Evolutionary conservation across 2,888 invertebrate genomes (phyloP).

Genomic region (Tipula vernalis): DNA sequence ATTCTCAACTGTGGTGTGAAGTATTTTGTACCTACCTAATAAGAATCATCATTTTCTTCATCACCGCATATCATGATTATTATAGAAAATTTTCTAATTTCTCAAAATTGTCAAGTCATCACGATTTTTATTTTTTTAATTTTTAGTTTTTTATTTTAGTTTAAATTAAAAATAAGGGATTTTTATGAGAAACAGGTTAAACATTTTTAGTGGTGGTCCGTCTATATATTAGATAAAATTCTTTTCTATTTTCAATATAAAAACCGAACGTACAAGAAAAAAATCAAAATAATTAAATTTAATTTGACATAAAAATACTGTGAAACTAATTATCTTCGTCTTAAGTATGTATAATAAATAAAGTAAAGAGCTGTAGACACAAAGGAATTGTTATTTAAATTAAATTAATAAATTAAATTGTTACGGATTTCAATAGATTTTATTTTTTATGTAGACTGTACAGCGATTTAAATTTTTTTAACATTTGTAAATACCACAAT

Average conservation of each 20-base stretch:
- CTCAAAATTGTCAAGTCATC: background rate
- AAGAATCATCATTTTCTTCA: background rate
- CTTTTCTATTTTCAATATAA: background rate
- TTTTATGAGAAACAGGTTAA: background rate
- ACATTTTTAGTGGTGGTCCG: background rate
- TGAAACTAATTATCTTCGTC: background rate
- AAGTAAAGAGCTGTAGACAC: background rate
- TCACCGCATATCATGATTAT: background rate
- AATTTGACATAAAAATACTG: slow-evolving; percentile 4
- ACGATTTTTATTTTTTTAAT: background rate
- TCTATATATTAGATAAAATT: background rate
- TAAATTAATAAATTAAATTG: slow-evolving; percentile 4
- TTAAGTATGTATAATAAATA: background rate
- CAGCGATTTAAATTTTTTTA: background rate
- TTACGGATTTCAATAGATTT: background rate
- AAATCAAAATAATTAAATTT: background rate
- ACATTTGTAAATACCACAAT: background rate
- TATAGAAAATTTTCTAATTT: background rate
- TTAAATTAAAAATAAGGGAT: background rate
- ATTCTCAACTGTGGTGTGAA: background rate
- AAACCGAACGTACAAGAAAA: background rate
- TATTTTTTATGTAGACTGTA: background rate
- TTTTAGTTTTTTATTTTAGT: background rate
- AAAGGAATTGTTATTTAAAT: slow-evolving; percentile 4
- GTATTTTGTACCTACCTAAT: background rate